These are phyloP conservation scores for Dynastes grantii DNA, from an alignment of 2,888 invertebrate genomes.

Conservation along the genomic window DNA sequence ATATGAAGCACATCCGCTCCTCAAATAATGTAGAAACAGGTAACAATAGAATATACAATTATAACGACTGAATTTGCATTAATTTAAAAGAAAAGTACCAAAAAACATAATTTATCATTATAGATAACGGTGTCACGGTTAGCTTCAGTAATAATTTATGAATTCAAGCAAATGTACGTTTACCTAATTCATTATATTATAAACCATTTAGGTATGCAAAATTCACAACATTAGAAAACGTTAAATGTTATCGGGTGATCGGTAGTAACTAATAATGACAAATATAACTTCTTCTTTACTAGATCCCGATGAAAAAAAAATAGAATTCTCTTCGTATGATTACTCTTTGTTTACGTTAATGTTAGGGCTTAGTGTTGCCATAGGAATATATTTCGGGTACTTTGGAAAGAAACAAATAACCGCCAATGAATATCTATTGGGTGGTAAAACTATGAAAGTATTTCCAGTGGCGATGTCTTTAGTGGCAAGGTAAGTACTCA, in stretches of 20 bases:
- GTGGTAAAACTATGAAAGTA: constrained; percentile 80
- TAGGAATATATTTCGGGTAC: constrained; percentile 76
- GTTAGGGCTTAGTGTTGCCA: constrained; percentile 72
- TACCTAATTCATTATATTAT: too few species aligned
- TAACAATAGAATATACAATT: too few species aligned
- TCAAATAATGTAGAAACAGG: too few species aligned
- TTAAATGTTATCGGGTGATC: too few species aligned
- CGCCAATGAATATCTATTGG: constrained; percentile 80
- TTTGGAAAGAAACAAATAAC: constrained; percentile 74
- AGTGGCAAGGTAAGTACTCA: constrained; percentile 76
- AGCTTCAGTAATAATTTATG: too few species aligned
- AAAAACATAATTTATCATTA: neutral
- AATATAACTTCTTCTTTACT: neutral
- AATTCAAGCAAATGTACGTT: too few species aligned
- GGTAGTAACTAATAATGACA: neutral
- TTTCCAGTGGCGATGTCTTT: constrained; percentile 83
- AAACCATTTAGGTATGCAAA: too few species aligned
- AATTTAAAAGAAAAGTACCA: too few species aligned
- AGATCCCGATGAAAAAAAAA: constrained; percentile 18
- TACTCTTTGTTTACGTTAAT: constrained; percentile 72
- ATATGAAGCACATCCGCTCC: too few species aligned
- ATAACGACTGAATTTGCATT: too few species aligned
- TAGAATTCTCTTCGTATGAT: constrained; percentile 72
- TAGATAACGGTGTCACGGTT: neutral
- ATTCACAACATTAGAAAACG: too few species aligned